Evolutionary conservation across 2,797 vertebrate species (phyloP).

Genomic region (Melanotaenia parkinsoni): DNA sequence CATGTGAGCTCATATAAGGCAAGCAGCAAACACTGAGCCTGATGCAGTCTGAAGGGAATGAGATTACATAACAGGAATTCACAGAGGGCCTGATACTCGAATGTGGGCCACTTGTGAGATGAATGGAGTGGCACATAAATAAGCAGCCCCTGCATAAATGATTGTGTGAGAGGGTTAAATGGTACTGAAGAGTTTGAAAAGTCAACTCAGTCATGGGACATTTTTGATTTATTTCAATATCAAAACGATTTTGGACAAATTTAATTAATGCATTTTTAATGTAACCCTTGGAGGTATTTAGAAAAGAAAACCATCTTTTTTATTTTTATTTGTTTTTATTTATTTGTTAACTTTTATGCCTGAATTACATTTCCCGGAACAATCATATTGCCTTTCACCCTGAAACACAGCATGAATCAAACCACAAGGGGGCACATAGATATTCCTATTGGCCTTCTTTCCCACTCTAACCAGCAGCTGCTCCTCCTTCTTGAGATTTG

Average conservation of each 20-base stretch:
- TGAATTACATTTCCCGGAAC: neutral
- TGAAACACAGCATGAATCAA: conserved; percentile 22
- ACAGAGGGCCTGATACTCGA: conserved; percentile 57
- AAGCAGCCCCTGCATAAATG: conserved; percentile 25
- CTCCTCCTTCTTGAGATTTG: conserved; percentile 40
- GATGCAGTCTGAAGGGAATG: conserved; percentile 81
- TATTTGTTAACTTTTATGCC: neutral
- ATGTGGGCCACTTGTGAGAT: conserved; percentile 68
- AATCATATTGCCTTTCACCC: neutral
- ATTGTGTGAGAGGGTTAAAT: conserved; percentile 34
- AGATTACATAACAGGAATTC: conserved; percentile 81
- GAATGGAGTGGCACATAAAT: conserved; percentile 58
- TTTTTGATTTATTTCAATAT: conserved; percentile 1
- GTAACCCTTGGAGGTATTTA: neutral
- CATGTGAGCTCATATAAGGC: conserved; percentile 64
- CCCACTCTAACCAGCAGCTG: conserved; percentile 12
- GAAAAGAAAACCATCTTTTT: neutral
- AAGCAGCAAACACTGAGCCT: conserved; percentile 75
- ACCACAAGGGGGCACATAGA: conserved; percentile 78
- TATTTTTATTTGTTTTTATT: too few species aligned
- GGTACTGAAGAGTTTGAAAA: conserved; percentile 6
- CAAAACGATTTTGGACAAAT: too few species aligned
- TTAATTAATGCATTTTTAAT: neutral
- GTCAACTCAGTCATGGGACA: neutral
- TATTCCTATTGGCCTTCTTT: conserved; percentile 25